Evolutionary conservation across 2,888 invertebrate genomes (phyloP), one percentile per base, ranked within the genome.

Genomic region (Aethes cnicana): DNA sequence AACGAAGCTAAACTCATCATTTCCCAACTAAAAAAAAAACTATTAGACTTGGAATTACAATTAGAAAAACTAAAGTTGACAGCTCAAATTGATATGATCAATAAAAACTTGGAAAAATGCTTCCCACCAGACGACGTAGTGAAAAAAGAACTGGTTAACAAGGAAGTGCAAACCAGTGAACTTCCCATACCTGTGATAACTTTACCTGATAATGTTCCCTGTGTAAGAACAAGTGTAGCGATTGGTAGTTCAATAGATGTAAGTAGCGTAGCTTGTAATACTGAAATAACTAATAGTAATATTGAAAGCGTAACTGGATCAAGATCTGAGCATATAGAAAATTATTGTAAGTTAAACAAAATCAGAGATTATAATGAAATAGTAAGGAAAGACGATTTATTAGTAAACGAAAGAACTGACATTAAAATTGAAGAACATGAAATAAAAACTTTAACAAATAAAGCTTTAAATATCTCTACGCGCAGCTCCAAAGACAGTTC

Each of bases 341-440:
- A 89, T 73, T 89, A 84, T 77, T 89, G 89, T 83, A 89, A 88
- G 75, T 77, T 89, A 72, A 89, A 89, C 73, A 89, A 89, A 74
- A 86, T 84, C 76, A 80, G 87, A 74, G 88, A 89, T 62, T 75
- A 63, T 69, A 80, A 76, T 72, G 76, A 74, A 63, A 61, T 65
- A 56, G 62, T 69, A 58, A 63, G 54, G 62, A 81, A 77, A 56
- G 77, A 74, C 61, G 77, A 66, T 55, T 47, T 59, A 56, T 37
- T 58, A 53, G 70, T 74, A 48, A 61, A 57, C 39, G 64, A 33
- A 28, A 33, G 18, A 33, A 21, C 41, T 30, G 39, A 47, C 14
- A 20, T 26, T 14, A 48, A 35, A 47, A 14, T 28, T 41, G 54
- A 47, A 32, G 47, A 52, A 21, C 26, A 36, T 21, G 41, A 49